These are phyloP conservation scores for Atrina japonica DNA, from an alignment of 2,888 invertebrate genomes.

Conservation along the genomic window DNA sequence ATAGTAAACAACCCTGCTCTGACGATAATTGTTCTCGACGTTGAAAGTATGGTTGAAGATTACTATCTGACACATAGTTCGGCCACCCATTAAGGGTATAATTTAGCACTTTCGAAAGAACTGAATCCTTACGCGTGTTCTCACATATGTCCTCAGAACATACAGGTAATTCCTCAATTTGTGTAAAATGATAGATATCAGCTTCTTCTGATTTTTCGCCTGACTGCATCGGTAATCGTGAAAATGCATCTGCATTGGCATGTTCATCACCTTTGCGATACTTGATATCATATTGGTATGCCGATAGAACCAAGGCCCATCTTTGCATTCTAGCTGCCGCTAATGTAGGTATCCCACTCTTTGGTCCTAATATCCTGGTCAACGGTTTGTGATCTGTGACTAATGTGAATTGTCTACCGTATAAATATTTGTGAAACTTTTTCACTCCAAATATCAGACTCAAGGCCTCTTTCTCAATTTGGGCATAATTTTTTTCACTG, in stretches of 20 bases:
- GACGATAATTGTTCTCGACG: slow-evolving; percentile 14
- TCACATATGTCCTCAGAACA: slow-evolving; percentile 9
- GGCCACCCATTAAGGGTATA: slow-evolving; percentile 28
- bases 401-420: slow-evolving; percentile 79
- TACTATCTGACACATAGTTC: neutral
- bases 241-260: slow-evolving; percentile 75
- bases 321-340: slow-evolving; percentile 69
- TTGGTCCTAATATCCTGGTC: slow-evolving; percentile 74
- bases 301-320: slow-evolving; percentile 70
- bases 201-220: slow-evolving; percentile 19
- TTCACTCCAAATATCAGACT: slow-evolving; percentile 78
- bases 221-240: slow-evolving; percentile 55
- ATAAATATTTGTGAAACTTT: slow-evolving; percentile 80
- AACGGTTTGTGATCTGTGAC: slow-evolving; percentile 80
- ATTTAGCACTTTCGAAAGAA: slow-evolving; percentile 8
- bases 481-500: slow-evolving; percentile 70
- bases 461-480: slow-evolving; percentile 78
- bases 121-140: slow-evolving; percentile 28
- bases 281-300: slow-evolving; percentile 74
- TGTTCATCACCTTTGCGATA: slow-evolving; percentile 66
- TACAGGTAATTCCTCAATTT: slow-evolving; percentile 19
- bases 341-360: slow-evolving; percentile 64
- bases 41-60: slow-evolving; percentile 11
- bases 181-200: slow-evolving; percentile 6
- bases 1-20: slow-evolving; percentile 31